Percentiles rank a stretch among this genome's conserved stretches.
Evolutionary conservation across 2,888 invertebrate species (phyloP).

Genomic region (Boloria selene): DNA sequence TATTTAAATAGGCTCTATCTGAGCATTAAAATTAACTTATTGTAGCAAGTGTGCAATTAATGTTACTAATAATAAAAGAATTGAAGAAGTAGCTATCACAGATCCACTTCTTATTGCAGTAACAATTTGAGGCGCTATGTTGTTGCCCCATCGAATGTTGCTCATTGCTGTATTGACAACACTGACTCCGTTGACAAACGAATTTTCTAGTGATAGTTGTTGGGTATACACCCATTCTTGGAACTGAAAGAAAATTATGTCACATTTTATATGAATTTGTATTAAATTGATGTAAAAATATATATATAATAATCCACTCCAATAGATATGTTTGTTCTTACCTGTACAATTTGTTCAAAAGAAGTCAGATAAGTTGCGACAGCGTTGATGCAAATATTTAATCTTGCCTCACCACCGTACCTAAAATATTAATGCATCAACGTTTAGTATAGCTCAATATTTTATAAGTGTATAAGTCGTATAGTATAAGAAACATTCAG

Average conservation of each 20-base stretch:
- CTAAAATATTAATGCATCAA: conserved; percentile 44
- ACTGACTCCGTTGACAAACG: conserved; percentile 51
- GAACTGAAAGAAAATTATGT: conserved; percentile 55
- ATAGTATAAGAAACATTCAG: too few relatives aligned
- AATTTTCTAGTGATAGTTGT: conserved; percentile 53
- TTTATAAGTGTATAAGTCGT: too few relatives aligned
- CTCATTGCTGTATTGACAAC: conserved; percentile 53
- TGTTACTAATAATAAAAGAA: conserved; percentile 55
- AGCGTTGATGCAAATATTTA: conserved; percentile 55
- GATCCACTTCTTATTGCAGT: conserved; percentile 51
- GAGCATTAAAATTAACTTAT: conserved; percentile 43
- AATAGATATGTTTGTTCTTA: conserved; percentile 44
- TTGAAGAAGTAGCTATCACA: conserved; percentile 50
- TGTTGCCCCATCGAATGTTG: conserved; percentile 67
- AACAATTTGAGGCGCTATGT: conserved; percentile 52
- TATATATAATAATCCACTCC: too few relatives aligned
- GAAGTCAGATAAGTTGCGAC: conserved; percentile 58
- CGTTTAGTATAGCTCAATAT: background rate
- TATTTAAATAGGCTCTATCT: conserved; percentile 5
- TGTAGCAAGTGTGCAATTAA: conserved; percentile 52
- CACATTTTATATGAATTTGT: background rate
- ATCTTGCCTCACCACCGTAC: conserved; percentile 65
- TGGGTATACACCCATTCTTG: conserved; percentile 62
- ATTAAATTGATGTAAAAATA: too few relatives aligned
- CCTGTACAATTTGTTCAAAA: conserved; percentile 53